A percentile compares a stretch with the other conserved stretches of the same genome.
phyloP scores from a whole-genome alignment of 35 echinoderm and acorn worm species.

The Lytechinus variegatus region DNA sequence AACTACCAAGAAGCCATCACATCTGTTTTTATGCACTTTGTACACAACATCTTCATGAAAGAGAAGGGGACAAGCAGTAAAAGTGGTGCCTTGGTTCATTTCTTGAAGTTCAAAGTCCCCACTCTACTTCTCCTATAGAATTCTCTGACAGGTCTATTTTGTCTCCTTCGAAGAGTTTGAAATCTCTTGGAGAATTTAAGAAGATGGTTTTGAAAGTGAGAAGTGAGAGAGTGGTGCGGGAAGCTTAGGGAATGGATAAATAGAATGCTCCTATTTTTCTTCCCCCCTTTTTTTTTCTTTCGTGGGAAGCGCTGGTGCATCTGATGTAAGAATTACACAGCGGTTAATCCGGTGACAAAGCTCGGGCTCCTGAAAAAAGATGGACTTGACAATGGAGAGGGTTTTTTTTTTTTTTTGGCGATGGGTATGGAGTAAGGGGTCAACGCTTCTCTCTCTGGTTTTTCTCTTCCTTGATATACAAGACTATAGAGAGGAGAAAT shows the following conservation, averaged over 20 bases:
- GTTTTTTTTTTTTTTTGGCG: background rate
- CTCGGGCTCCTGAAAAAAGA: background rate
- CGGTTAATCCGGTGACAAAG: slow-evolving; percentile 44
- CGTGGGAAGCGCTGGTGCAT: slow-evolving; percentile 29
- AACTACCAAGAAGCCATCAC: slow-evolving; percentile 47
- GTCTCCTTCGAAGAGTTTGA: background rate
- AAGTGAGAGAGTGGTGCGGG: background rate
- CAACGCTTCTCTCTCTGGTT: background rate
- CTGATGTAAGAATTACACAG: slow-evolving; percentile 52
- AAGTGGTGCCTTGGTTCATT: background rate
- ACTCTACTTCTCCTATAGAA: background rate
- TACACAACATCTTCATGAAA: slow-evolving; percentile 16
- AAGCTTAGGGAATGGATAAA: background rate
- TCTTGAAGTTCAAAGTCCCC: background rate
- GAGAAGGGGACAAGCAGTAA: background rate
- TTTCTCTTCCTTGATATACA: background rate
- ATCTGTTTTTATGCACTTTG: slow-evolving; percentile 42
- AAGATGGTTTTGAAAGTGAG: slow-evolving; percentile 26
- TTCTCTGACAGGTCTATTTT: slow-evolving; percentile 48
- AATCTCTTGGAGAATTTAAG: slow-evolving; percentile 29
- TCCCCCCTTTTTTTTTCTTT: background rate
- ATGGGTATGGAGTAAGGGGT: background rate
- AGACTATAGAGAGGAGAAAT: background rate
- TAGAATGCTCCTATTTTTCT: background rate
- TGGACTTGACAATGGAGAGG: slow-evolving; percentile 44